Evolutionary conservation across 1,140 invertebrate genomes (phyloP).

Genomic region (Zaprionus tsacasi): DNA sequence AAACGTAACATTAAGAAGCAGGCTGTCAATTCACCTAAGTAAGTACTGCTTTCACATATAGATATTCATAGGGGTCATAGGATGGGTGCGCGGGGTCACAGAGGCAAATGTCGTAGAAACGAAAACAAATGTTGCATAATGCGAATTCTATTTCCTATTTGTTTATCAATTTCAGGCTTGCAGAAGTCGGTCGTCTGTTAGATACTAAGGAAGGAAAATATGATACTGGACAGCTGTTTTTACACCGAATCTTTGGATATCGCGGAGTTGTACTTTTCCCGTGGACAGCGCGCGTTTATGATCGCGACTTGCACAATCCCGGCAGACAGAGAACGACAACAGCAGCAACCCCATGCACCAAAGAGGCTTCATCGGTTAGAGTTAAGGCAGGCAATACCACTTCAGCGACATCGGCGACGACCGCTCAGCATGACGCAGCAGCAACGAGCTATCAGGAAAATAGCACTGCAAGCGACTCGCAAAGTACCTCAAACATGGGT

Average conservation of each 20-base stretch:
- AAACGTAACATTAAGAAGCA: conserved; percentile 65
- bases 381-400: conserved; percentile 74
- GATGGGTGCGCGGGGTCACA: conserved; percentile 13
- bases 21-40: conserved; percentile 64
- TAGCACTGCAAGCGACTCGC: conserved; percentile 1
- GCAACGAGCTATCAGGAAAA: conserved; percentile 30
- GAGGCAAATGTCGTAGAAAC: conserved; percentile 11
- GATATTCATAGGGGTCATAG: conserved; percentile 3
- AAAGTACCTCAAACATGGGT: conserved; percentile 42
- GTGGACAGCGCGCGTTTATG: conserved; percentile 97
- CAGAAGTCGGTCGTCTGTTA: conserved; percentile 88
- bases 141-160: background rate
- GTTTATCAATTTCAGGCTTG: conserved; percentile 84
- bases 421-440: conserved; percentile 18
- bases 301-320: conserved; percentile 91
- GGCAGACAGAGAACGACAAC: conserved; percentile 67
- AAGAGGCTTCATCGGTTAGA: conserved; percentile 61
- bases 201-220: conserved; percentile 95
- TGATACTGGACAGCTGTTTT: conserved; percentile 97
- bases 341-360: conserved; percentile 64
- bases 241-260: conserved; percentile 98
- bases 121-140: conserved; percentile 50
- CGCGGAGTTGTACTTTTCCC: conserved; percentile 97
- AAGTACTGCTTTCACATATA: conserved; percentile 26
- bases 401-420: background rate